Conservation (phyloP, 1,140 invertebrate species). For the Pollicipes pollicipes region DNA sequence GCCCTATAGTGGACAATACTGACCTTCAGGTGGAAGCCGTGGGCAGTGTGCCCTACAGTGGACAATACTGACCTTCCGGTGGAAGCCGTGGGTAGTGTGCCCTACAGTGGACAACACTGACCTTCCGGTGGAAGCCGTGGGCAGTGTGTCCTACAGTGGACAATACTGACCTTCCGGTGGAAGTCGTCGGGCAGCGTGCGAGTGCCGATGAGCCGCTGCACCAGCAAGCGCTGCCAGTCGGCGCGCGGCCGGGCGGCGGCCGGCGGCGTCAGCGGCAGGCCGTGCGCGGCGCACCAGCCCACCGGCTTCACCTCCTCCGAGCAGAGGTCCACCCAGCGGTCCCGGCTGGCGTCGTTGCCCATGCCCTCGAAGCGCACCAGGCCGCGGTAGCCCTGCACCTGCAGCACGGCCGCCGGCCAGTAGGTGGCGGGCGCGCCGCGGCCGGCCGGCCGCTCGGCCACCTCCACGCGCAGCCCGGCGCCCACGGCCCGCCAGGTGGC, state of each 20-base stretch:
- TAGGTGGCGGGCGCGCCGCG: constrained; percentile 57
- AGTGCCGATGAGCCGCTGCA: constrained; percentile 76
- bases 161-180: constrained; percentile 63
- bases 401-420: constrained; percentile 85
- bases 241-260: constrained; percentile 19
- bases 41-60: too few species aligned
- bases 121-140: too few species aligned
- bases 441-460: constrained; percentile 17
- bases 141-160: not conserved
- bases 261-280: constrained; percentile 83
- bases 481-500: constrained; percentile 86
- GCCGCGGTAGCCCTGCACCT: constrained; percentile 41
- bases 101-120: too few species aligned
- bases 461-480: constrained; percentile 62
- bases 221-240: constrained; percentile 82
- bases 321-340: constrained; percentile 91
- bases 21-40: too few species aligned
- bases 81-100: too few species aligned
- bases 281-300: constrained; percentile 88
- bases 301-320: constrained; percentile 84
- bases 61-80: too few species aligned
- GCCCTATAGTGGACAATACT: too few species aligned
- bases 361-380: constrained; percentile 84
- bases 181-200: constrained; percentile 81
- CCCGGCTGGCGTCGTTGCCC: constrained; percentile 62